phyloP scores from a whole-genome alignment of 2,797 vertebrate genomes.

The Syncerus caffer region DNA sequence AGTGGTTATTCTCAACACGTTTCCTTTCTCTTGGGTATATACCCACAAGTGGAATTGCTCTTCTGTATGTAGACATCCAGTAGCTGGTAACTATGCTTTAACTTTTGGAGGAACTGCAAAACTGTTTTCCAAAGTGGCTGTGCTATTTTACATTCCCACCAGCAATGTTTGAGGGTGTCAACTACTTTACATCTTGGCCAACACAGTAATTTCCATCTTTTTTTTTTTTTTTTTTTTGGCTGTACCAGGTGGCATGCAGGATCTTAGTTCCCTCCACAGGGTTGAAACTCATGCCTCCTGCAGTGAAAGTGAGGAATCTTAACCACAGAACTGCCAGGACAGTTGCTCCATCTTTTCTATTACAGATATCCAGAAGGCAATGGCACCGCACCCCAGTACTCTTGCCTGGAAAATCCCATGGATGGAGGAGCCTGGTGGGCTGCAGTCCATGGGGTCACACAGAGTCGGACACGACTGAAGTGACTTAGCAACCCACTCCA shows the following conservation, averaged over 20 bases:
- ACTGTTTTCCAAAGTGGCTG: background rate
- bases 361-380: background rate
- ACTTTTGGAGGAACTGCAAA: background rate
- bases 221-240: background rate
- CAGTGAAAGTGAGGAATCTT: background rate
- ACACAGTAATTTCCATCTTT: background rate
- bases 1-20: conserved; percentile 7
- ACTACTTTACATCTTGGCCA: background rate
- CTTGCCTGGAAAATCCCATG: too few relatives aligned
- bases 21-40: background rate
- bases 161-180: background rate
- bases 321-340: background rate
- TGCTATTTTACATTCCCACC: background rate
- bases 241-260: background rate
- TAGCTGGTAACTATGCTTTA: background rate
- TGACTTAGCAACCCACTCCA: too few relatives aligned
- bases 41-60: background rate
- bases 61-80: background rate
- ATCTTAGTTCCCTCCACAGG: background rate
- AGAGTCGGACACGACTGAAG: too few relatives aligned
- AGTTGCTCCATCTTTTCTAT: background rate
- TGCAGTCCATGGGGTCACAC: too few relatives aligned
- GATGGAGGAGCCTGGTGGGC: too few relatives aligned
- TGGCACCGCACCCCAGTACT: too few relatives aligned
- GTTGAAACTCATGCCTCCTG: background rate